Evolutionary conservation across 2,113 vertebrate genomes (phyloP).

Genomic region (Quiscalus mexicanus): DNA sequence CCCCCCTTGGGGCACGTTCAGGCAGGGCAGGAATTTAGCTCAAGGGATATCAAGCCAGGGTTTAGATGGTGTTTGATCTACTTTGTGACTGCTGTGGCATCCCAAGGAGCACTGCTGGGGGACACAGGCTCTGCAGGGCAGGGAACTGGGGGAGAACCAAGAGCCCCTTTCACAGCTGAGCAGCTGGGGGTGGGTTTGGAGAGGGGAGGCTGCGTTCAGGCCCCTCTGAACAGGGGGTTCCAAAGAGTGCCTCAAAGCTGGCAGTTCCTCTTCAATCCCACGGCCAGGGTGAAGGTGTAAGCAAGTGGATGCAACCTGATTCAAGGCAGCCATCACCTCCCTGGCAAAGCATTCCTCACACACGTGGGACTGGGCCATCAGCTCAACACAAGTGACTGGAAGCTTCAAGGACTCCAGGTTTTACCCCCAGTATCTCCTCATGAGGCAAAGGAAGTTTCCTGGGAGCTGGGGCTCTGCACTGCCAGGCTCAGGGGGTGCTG

Average conservation of each 20-base stretch:
- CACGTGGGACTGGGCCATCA: background rate
- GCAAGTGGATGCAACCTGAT: no score
- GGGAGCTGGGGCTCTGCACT: background rate
- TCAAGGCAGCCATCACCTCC: background rate
- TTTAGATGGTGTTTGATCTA: background rate
- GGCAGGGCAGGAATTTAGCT: background rate
- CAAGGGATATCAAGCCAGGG: background rate
- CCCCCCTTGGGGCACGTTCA: background rate
- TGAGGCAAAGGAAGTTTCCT: slow-evolving; percentile 20
- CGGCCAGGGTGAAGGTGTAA: background rate
- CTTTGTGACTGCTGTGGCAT: background rate
- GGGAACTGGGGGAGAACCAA: background rate
- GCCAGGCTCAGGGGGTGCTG: background rate
- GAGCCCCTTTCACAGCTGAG: background rate
- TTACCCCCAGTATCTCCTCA: slow-evolving; percentile 75
- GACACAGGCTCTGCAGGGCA: background rate
- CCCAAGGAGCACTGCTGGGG: background rate
- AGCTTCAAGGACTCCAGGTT: background rate
- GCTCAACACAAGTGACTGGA: background rate
- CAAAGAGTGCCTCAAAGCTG: background rate
- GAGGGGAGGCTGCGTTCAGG: background rate
- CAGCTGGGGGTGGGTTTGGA: background rate
- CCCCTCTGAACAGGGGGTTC: background rate
- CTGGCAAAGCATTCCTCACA: background rate
- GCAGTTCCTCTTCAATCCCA: background rate